Percentiles rank a stretch among this genome's conserved stretches.
Conservation (phyloP, 2,113 vertebrate genomes). For the Ranitomeya variabilis region DNA sequence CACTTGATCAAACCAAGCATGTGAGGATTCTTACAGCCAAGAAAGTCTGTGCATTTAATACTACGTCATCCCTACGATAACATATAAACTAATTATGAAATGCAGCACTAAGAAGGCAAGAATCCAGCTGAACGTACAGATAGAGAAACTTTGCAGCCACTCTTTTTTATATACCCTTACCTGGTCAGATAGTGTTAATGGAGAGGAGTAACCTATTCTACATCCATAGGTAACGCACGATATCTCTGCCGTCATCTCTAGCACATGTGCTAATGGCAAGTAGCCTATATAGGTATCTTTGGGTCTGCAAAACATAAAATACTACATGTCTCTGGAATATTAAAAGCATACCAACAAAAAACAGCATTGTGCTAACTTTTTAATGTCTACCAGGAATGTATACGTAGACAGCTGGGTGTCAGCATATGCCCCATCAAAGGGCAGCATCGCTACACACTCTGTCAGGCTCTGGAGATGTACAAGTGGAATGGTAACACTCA, state of each 20-base stretch:
- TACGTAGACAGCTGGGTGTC: too few relatives aligned
- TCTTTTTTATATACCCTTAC: conserved; percentile 68
- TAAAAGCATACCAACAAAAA: too few relatives aligned
- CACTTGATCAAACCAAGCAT: too few relatives aligned
- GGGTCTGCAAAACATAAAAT: conserved; percentile 69
- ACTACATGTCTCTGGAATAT: not conserved
- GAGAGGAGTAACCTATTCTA: conserved; percentile 94
- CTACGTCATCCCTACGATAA: too few relatives aligned
- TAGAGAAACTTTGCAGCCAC: not conserved
- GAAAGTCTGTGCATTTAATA: too few relatives aligned
- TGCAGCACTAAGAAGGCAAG: not conserved
- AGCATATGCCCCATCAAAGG: too few relatives aligned
- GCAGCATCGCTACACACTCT: too few relatives aligned
- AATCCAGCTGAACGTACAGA: not conserved
- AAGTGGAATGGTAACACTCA: too few relatives aligned
- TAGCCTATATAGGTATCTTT: conserved; percentile 94
- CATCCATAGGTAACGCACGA: conserved; percentile 93
- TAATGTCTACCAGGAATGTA: too few relatives aligned
- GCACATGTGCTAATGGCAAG: conserved; percentile 92
- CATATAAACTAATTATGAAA: not conserved
- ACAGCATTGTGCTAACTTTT: too few relatives aligned
- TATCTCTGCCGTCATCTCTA: conserved; percentile 95
- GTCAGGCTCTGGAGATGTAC: too few relatives aligned
- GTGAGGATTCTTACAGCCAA: too few relatives aligned
- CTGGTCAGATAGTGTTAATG: conserved; percentile 94